Evolutionary conservation across 2,888 invertebrate species (phyloP), one percentile per base, ranked within the genome.

Genomic region (Steinernema hermaphroditum): DNA sequence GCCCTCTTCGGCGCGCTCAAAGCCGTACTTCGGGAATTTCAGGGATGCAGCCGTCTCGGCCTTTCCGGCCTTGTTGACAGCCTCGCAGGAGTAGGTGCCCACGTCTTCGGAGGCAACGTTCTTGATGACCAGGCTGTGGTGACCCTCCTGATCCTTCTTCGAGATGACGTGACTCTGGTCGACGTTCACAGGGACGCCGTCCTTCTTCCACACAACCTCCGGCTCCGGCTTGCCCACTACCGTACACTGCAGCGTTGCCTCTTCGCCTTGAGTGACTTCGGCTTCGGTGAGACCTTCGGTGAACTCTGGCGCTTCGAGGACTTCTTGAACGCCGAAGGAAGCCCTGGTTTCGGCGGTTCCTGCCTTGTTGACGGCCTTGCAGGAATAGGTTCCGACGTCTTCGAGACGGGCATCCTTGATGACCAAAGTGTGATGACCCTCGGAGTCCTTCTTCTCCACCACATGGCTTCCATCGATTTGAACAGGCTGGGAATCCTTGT

Each of bases 51-150:
- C 70, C 6, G 82, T 83, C 27, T 80, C 43, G 2, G 81, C 92
- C 81, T 91, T 91, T 74, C 96, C 96, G 87, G 93, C 91, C 78
- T 91, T 91, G 86, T 96, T 96, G 69, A 92, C 91, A 0, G 96
- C 96, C 0, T 96, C 94, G 85, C 96, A 96, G 0, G 95, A 94
- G 88, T 97, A 97, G 32, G 94, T 90, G 0, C 96, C 97, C 2
- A 94, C 94, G 87, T 96, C 96, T 87, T 94, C 94, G 0, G 94
- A 94, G 86, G 92, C 92, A 12, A 95, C 95, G 85, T 95, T 94
- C 86, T 94, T 93, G 89, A 97, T 94, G n/a, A 94, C 93, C 73
- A 97, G 89, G 4, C 94, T 94, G 19, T 79, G 77, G 0, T 93
- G 93, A 87, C 96, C 96, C 85, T 94, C 54, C 12, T 29, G 57